phyloP scores from a whole-genome alignment of 2,113 vertebrate species.

The Nettapus auritus region DNA sequence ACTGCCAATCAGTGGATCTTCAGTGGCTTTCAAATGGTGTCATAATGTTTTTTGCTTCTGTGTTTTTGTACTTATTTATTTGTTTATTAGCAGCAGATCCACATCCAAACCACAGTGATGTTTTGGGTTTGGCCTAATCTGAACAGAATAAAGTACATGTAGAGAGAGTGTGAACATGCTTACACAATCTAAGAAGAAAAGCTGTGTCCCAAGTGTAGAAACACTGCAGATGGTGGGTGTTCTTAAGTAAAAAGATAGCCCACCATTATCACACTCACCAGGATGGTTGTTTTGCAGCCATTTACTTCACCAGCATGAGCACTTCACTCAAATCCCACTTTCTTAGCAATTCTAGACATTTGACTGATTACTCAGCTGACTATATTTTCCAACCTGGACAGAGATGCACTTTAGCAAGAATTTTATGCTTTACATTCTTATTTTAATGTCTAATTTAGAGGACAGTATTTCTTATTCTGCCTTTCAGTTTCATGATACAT shows the following conservation, averaged over 20 bases:
- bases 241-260: background rate
- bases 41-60: background rate
- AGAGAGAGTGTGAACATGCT: background rate
- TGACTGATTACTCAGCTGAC: background rate
- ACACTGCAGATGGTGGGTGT: background rate
- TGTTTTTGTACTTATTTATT: background rate
- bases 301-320: background rate
- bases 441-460: background rate
- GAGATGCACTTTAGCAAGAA: background rate
- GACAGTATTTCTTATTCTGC: background rate
- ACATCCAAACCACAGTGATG: background rate
- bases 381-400: background rate
- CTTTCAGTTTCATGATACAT: background rate
- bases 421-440: background rate
- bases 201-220: background rate
- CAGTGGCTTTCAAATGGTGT: background rate
- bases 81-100: background rate
- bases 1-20: background rate
- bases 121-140: background rate
- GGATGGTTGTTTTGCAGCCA: background rate
- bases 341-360: background rate
- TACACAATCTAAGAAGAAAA: background rate
- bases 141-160: background rate
- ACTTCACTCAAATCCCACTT: background rate
- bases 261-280: background rate